Evolutionary conservation across 2,888 invertebrate genomes (phyloP).

Genomic region (Pammene fasciana): DNA sequence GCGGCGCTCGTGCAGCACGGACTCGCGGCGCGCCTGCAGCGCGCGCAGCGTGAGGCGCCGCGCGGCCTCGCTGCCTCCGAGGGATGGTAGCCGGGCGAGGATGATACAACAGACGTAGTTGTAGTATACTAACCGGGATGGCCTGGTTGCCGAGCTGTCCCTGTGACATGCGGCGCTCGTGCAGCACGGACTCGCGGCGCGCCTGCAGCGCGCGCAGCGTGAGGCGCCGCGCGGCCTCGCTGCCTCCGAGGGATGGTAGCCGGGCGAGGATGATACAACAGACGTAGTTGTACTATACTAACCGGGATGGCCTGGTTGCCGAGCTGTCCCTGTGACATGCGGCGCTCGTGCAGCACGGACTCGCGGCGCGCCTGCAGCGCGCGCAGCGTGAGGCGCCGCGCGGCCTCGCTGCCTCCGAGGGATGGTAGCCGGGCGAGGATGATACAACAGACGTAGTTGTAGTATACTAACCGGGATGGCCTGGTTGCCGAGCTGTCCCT

Average conservation of each 20-base stretch:
- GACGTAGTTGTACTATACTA: too few relatives aligned
- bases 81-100: constrained; percentile 62
- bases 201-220: constrained; percentile 92
- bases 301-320: too few relatives aligned
- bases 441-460: too few relatives aligned
- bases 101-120: too few relatives aligned
- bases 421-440: too few relatives aligned
- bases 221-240: constrained; percentile 84
- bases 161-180: constrained; percentile 87
- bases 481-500: too few relatives aligned
- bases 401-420: too few relatives aligned
- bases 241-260: constrained; percentile 3
- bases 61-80: constrained; percentile 79
- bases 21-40: constrained; percentile 91
- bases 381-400: too few relatives aligned
- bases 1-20: constrained; percentile 87
- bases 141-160: constrained; percentile 46
- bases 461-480: too few relatives aligned
- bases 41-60: constrained; percentile 91
- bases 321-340: too few relatives aligned
- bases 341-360: too few relatives aligned
- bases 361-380: too few relatives aligned
- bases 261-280: background rate
- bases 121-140: constrained; percentile 2
- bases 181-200: constrained; percentile 90